These are phyloP conservation scores for Rhynchophorus ferrugineus DNA, from an alignment of 1,140 invertebrate genomes.

Conservation along the genomic window DNA sequence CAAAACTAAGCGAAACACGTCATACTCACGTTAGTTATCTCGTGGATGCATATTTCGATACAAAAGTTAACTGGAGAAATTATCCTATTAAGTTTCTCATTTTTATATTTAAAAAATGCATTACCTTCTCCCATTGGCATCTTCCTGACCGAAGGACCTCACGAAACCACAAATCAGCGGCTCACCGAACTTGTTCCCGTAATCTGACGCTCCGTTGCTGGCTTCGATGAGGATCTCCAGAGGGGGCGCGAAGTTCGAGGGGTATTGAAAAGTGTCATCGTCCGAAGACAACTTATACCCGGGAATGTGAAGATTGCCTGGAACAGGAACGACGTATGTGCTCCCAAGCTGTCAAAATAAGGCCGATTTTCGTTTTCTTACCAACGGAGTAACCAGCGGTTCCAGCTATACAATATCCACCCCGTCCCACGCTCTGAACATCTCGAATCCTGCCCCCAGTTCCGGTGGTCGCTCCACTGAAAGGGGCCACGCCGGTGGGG, in stretches of 20 bases:
- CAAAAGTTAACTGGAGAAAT: too few relatives aligned
- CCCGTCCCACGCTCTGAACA: conserved; percentile 87
- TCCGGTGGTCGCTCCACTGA: conserved; percentile 94
- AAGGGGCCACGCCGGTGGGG: conserved; percentile 88
- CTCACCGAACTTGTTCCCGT: conserved; percentile 99
- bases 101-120: too few relatives aligned
- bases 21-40: too few relatives aligned
- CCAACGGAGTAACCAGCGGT: conserved; percentile 96
- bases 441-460: conserved; percentile 93
- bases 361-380: too few relatives aligned
- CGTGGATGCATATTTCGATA: too few relatives aligned
- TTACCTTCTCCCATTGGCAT: conserved; percentile 54
- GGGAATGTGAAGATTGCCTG: conserved; percentile 28
- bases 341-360: too few relatives aligned
- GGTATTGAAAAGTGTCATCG: conserved; percentile 65
- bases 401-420: conserved; percentile 88
- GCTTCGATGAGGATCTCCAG: conserved; percentile 87
- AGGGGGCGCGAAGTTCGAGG: conserved; percentile 82
- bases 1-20: too few relatives aligned
- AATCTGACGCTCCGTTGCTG: conserved; percentile 96
- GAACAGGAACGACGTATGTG: too few relatives aligned
- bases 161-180: conserved; percentile 88
- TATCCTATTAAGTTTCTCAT: too few relatives aligned
- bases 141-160: conserved; percentile 77
- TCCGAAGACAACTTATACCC: conserved; percentile 86